Conservation (phyloP, 2,888 invertebrate genomes). For the Carpatolechia fugitivella region DNA sequence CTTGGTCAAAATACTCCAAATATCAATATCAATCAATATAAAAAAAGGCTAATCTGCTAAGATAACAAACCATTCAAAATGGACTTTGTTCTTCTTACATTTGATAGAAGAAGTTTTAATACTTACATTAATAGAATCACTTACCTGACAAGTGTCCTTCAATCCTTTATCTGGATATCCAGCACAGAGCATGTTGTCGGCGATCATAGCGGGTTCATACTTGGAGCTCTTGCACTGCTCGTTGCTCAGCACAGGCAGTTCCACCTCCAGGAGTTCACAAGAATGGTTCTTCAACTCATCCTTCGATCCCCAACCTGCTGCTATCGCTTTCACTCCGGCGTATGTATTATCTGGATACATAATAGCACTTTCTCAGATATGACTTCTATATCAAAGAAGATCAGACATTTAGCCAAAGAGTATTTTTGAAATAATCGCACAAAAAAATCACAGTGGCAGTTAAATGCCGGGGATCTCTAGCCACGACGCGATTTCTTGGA, state of each 20-base stretch:
- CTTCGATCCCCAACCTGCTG: constrained; percentile 92
- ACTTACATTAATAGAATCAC: neutral
- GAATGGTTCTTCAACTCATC: constrained; percentile 91
- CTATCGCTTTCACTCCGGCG: constrained; percentile 84
- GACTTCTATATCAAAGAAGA: too few relatives aligned
- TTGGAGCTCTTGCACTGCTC: constrained; percentile 85
- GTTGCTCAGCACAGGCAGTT: constrained; percentile 84
- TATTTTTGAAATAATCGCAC: too few relatives aligned
- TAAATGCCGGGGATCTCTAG: too few relatives aligned
- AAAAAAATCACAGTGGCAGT: too few relatives aligned
- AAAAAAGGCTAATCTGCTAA: too few relatives aligned
- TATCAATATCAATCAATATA: too few relatives aligned
- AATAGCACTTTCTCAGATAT: neutral
- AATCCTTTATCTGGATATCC: constrained; percentile 85
- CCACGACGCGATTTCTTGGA: too few relatives aligned
- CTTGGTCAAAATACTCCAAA: too few relatives aligned
- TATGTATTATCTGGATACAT: constrained; percentile 48
- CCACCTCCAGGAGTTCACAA: constrained; percentile 89
- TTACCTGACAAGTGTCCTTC: constrained; percentile 90
- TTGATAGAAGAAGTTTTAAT: neutral
- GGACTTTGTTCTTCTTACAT: neutral
- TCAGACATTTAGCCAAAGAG: too few relatives aligned
- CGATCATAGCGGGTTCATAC: constrained; percentile 89
- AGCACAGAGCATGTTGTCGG: constrained; percentile 92
- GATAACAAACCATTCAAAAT: too few relatives aligned